Evolutionary conservation across 2,888 invertebrate genomes (phyloP), one percentile per base, ranked within the genome.

Genomic region (Rhingia campestris): DNA sequence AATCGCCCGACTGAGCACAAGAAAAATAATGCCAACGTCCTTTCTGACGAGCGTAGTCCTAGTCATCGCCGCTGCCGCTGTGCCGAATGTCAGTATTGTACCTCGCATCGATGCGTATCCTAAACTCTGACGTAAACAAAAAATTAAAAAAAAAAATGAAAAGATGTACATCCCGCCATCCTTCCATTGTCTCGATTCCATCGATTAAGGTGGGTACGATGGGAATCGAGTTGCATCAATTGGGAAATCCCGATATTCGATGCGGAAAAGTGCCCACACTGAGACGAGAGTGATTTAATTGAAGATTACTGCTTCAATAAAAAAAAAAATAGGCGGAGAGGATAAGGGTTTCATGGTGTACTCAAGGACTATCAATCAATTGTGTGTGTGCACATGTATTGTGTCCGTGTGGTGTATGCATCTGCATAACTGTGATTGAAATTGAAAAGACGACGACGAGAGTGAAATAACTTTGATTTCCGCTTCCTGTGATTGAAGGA

Each of bases 141-240:
- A 33, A 39, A 39, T 39, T 64, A 35, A 0, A 37, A 59, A 45
- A 67, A 59, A 59, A 69, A 56, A 37, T 37, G 47, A n/a, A 53
- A 67, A 66, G 61, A 67, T 12, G 32, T 51, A 33, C 63, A 37
- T 63, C 67, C 76, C 58, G 41, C 32, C 47, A 10, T 9, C 49
- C 22, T 67, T 39, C 45, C 49, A 54, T 79, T 79, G 81, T 82
- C 61, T 43, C 22, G 72, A n/a, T n/a, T 39, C 72, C 56, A 67
- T 72, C 67, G 81, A 77, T 77, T 67, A 73, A 77, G 81, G 72
- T 72, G 81, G 77, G 72, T 81, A 66, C 70, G 72, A 73, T 77
- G 77, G 72, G 81, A 82, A 77, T 82, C 77, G 54, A 77, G 37
- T 82, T 82, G 72, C 81, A 77, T 43, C 47, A 43, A 53, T 45